Base-by-base conservation (phyloP, 2,797 vertebrate species). In the Cercopithecus neglectus region DNA sequence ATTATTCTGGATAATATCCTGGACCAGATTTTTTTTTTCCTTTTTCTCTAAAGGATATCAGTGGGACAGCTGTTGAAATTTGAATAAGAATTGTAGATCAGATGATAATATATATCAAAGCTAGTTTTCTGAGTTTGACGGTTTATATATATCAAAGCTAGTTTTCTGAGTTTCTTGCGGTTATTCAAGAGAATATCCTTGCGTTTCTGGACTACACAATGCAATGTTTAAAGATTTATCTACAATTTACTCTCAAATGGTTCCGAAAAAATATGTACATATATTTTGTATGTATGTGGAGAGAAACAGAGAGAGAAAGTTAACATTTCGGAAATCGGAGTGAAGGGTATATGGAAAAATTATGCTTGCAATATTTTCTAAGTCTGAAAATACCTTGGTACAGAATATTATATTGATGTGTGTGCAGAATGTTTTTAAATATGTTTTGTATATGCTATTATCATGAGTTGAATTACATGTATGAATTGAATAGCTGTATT, bases 101-200 rank as follows among this genome's bases (percentile, higher is more conserved):
- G 36, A 94, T 44, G 12, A 50, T 50, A 39, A 67, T 48, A 80
- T 4, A 19, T 41, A 80, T 41, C 46, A 57, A 61, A 24, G 10
- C 46, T 75, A 80, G 46, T 88, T 84, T 85, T 85, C 79, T 92
- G 61, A 89, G 39, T 89, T 70, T 97, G 79, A 80, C 26, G n/a
- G n/a, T n/a, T n/a, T n/a, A 67, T 48, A 80, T 4, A 19, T 41
- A 80, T 41, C 46, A 57, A 61, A 24, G 10, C 46, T 75, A 80
- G 46, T 88, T 84, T 85, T 85, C 79, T 92, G 61, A 89, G 39
- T 89, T 70, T 24, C 41, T 14, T 72, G 7, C 10, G 30, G 28
- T 95, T 80, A 89, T 79, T 88, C 74, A 88, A 67, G 79, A 59
- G 67, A 93, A 74, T 72, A 80, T 33, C 26, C 53, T 82, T 76